A percentile compares a stretch with the other conserved stretches of the same genome.
Evolutionary conservation across 2,797 vertebrate species (phyloP).

Genomic region (Pteronotus mesoamericanus): DNA sequence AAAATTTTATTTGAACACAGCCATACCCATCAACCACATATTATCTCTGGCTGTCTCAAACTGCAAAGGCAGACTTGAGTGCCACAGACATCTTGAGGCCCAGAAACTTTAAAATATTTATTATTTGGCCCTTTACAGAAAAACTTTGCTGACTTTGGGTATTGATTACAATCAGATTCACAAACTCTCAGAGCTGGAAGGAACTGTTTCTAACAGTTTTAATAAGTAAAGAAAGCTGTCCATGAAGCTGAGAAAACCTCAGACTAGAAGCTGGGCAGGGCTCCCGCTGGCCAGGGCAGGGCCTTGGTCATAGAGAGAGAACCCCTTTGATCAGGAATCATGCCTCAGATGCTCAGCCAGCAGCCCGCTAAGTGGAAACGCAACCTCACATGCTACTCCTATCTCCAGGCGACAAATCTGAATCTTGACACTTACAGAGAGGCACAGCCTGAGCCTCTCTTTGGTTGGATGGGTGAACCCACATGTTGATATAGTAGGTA

Average conservation of each 20-base stretch:
- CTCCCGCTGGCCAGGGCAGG: background rate
- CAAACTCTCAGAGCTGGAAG: background rate
- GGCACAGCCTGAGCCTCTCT: background rate
- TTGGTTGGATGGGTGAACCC: background rate
- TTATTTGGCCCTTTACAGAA: background rate
- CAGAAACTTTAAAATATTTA: background rate
- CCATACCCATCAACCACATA: background rate
- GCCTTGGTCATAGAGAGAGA: background rate
- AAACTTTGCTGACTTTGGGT: background rate
- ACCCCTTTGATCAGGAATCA: background rate
- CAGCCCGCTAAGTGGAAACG: background rate
- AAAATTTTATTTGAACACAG: constrained; percentile 20
- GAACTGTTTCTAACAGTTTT: background rate
- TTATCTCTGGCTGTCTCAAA: background rate
- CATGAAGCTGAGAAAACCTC: background rate
- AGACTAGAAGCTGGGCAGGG: background rate
- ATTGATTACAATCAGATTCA: background rate
- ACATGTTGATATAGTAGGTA: background rate
- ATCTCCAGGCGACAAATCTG: background rate
- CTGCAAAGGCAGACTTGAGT: background rate
- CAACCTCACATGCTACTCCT: background rate
- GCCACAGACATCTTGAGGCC: background rate
- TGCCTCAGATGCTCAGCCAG: background rate
- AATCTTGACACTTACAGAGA: background rate
- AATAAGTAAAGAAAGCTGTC: background rate